phyloP scores from a whole-genome alignment of 2,888 invertebrate species.

The Cyaniris semiargus region DNA sequence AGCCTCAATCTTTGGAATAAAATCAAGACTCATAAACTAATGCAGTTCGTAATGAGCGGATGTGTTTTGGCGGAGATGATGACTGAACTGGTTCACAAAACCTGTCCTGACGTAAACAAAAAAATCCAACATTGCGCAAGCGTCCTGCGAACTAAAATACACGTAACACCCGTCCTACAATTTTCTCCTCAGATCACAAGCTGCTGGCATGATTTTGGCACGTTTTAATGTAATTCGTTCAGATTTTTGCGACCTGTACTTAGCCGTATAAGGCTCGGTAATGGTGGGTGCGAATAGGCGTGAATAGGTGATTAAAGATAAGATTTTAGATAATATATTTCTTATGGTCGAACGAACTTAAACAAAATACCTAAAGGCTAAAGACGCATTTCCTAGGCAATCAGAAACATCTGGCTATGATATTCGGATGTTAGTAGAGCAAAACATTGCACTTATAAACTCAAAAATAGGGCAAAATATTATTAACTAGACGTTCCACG shows the following conservation, averaged over 20 bases:
- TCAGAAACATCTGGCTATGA: neutral
- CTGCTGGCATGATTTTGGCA: too few species aligned
- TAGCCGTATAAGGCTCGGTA: too few species aligned
- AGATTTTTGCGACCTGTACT: neutral
- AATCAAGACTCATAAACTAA: neutral
- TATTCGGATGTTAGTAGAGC: too few species aligned
- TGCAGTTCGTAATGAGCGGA: neutral
- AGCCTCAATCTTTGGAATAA: too few species aligned
- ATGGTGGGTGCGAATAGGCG: neutral
- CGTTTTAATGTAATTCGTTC: too few species aligned
- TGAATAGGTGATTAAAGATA: neutral
- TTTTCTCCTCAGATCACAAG: neutral
- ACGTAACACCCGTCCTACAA: neutral
- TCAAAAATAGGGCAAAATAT: too few species aligned
- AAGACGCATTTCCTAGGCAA: neutral
- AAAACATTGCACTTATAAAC: too few species aligned
- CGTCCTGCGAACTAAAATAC: neutral
- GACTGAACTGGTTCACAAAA: conserved; percentile 3
- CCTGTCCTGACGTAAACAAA: conserved; percentile 1
- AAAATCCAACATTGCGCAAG: neutral
- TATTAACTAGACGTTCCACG: too few species aligned
- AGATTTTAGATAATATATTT: neutral
- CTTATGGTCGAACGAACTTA: neutral
- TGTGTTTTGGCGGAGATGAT: neutral
- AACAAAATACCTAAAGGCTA: neutral